Conservation (phyloP, 2,888 invertebrate species). For the Podabrus alpinus region DNA sequence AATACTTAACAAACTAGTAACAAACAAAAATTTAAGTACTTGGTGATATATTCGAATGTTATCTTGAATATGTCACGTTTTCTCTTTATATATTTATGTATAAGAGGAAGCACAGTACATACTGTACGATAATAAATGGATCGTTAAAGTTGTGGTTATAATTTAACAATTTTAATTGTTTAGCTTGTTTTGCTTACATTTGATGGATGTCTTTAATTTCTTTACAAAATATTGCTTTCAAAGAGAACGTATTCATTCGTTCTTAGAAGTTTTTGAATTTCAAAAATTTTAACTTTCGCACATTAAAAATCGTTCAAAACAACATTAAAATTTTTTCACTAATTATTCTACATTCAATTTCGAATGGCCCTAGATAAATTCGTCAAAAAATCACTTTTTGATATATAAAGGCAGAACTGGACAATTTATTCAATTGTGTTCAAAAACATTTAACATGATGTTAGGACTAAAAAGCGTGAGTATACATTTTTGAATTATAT, state of each 20-base stretch:
- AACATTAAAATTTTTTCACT: not conserved
- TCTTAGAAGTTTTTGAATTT: not conserved
- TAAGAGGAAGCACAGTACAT: not conserved
- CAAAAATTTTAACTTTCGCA: not conserved
- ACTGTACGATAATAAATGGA: not conserved
- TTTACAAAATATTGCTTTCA: too few relatives aligned
- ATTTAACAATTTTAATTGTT: not conserved
- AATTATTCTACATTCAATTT: not conserved
- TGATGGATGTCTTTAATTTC: not conserved
- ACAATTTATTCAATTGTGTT: not conserved
- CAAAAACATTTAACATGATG: not conserved
- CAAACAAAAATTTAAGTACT: not conserved
- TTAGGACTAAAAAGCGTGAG: not conserved
- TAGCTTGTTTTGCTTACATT: not conserved
- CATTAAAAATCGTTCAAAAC: not conserved
- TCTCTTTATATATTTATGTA: not conserved
- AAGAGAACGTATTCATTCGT: too few relatives aligned
- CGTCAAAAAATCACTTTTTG: not conserved
- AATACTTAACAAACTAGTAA: not conserved
- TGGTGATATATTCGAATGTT: not conserved
- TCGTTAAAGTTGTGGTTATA: not conserved
- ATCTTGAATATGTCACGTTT: not conserved
- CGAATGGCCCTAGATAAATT: not conserved
- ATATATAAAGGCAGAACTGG: not conserved
- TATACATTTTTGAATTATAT: not conserved